phyloP scores from a whole-genome alignment of 1,140 invertebrate species.

The Gryon sp. region DNA sequence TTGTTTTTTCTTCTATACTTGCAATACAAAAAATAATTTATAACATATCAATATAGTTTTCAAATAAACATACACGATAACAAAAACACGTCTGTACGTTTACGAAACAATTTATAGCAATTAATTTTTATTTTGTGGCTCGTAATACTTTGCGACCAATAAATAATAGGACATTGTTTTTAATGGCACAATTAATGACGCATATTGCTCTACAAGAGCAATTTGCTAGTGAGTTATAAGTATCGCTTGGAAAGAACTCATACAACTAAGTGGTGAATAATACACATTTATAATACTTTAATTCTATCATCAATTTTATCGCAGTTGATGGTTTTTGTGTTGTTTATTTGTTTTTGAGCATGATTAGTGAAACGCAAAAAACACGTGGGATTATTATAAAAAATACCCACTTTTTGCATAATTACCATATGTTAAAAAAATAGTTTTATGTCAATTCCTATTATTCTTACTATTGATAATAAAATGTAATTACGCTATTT shows the following conservation, averaged over 20 bases:
- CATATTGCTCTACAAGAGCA: slow-evolving; percentile 52
- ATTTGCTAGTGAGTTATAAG: slow-evolving; percentile 37
- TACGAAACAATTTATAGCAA: too few relatives aligned
- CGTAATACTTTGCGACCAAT: slow-evolving; percentile 6
- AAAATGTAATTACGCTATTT: slow-evolving; percentile 27
- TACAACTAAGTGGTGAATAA: slow-evolving; percentile 59
- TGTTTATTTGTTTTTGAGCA: slow-evolving; percentile 62
- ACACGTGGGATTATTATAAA: slow-evolving; percentile 41
- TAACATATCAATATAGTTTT: too few relatives aligned
- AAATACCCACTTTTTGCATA: slow-evolving; percentile 45
- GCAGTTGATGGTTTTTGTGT: slow-evolving; percentile 17
- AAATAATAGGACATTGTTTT: slow-evolving; percentile 42
- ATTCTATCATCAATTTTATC: slow-evolving; percentile 12
- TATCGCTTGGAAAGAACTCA: slow-evolving; percentile 22
- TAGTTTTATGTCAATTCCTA: slow-evolving; percentile 70
- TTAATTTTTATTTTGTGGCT: too few relatives aligned
- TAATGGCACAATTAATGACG: slow-evolving; percentile 72
- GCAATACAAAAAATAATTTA: too few relatives aligned
- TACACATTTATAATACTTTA: slow-evolving; percentile 69
- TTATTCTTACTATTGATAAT: slow-evolving; percentile 30
- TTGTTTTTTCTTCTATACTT: too few relatives aligned
- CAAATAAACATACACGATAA: too few relatives aligned
- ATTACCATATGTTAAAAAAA: slow-evolving; percentile 68
- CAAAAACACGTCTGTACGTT: too few relatives aligned
- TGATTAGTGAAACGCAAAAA: slow-evolving; percentile 50